Base-by-base conservation (phyloP, 2,113 vertebrate genomes). In the Ibidorhyncha struthersii region DNA sequence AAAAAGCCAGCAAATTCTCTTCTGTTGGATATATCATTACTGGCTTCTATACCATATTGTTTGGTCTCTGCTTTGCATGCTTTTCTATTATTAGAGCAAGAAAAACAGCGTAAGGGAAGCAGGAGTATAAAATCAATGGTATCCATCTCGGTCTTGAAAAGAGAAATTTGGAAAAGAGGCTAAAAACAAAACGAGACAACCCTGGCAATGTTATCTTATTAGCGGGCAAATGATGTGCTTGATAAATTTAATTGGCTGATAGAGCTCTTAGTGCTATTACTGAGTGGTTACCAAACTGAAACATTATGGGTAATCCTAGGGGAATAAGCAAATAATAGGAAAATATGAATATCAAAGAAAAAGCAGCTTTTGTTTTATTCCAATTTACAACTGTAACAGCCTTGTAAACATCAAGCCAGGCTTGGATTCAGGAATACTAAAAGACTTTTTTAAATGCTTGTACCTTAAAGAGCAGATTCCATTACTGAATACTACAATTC, bases 211-310 rank as follows among this genome's bases (percentile, higher is more conserved):
- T 97, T 96, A 97, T 95, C 97, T 97, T 97, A 98, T 95, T 96
- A 95, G 96, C 9, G 53, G 95, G 95, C 90, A 97, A 97, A 98
- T 96, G 93, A 97, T 97, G 95, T 98, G 98, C 97, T 97, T 98
- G 98, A 98, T 97, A 97, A 98, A 98, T 98, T 98, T 98, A 98
- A 98, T 98, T 98, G 98, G 95, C 94, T 97, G 94, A 94, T 96
- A 94, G 89, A 98, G 97, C 55, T 94, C 97, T 97, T 95, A 97
- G 79, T 86, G 86, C 93, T 98, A 97, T 97, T 98, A 97, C 83
- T 90, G 96, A 98, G 93, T 96, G 96, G 96, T 98, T 97, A 98
- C 96, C 96, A 97, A 97, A 98, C 98, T 97, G 97, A 98, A 98
- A 98, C 96, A 96, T 96, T 96, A 97, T 88, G 83, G 81, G 66